A percentile compares a stretch with the other conserved stretches of the same genome.
These are phyloP conservation scores for Phengaris arion DNA, from an alignment of 2,888 invertebrate species.

Conservation along the genomic window DNA sequence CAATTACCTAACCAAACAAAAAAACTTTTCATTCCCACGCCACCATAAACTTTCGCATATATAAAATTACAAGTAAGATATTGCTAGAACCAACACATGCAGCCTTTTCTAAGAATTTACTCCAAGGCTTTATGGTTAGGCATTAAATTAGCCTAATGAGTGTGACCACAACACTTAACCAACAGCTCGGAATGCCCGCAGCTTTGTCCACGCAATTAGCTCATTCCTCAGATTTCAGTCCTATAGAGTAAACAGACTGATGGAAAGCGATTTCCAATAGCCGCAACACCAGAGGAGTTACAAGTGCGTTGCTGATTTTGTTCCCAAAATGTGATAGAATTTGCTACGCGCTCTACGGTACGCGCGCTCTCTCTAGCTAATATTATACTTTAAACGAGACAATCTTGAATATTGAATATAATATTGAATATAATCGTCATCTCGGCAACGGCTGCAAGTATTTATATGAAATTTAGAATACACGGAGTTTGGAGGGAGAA, in stretches of 20 bases:
- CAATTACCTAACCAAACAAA: no score
- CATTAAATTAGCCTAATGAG: conserved; percentile 4
- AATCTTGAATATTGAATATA: no score
- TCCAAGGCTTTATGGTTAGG: neutral
- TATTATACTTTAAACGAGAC: no score
- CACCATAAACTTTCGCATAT: no score
- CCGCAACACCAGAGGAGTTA: no score
- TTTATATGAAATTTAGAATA: no score
- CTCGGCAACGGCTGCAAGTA: no score
- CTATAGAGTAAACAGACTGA: neutral
- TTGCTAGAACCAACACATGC: neutral
- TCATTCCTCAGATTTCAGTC: conserved; percentile 19
- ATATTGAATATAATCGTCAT: no score
- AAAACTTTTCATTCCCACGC: no score
- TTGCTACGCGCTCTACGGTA: neutral
- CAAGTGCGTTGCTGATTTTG: neutral
- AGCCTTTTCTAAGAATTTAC: neutral
- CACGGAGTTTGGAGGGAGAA: no score
- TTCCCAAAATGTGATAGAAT: neutral
- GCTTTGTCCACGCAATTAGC: conserved; percentile 11
- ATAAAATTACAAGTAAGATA: no score
- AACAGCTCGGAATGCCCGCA: conserved; percentile 17
- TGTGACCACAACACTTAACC: neutral
- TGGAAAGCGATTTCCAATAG: neutral
- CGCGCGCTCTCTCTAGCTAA: neutral